These are phyloP conservation scores for Drosophila subobscura DNA, from an alignment of 1,140 invertebrate genomes.

Conservation along the genomic window DNA sequence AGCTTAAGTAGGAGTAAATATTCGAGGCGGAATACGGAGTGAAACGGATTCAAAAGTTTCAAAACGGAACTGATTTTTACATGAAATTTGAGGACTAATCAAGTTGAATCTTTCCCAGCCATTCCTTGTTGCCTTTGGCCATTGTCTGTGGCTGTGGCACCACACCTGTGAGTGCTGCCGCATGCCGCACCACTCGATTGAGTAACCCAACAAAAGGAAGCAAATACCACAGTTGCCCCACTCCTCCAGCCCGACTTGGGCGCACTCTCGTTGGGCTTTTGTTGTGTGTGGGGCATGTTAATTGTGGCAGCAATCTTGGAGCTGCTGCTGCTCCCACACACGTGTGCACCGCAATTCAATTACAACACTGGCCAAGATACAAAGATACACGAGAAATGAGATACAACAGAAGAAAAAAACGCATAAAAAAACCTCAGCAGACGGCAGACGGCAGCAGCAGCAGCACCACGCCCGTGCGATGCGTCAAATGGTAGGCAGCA, in stretches of 20 bases:
- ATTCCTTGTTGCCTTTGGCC: too few species aligned
- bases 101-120: too few species aligned
- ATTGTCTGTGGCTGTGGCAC: too few species aligned
- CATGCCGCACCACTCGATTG: too few species aligned
- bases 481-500: slow-evolving; percentile 19
- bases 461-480: slow-evolving; percentile 48
- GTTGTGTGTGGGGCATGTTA: slow-evolving; percentile 34
- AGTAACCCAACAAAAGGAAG: too few species aligned
- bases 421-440: slow-evolving; percentile 34
- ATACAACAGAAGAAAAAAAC: not conserved
- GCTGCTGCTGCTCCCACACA: slow-evolving; percentile 39
- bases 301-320: slow-evolving; percentile 29
- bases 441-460: not conserved
- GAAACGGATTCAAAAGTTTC: too few species aligned
- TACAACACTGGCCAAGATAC: slow-evolving; percentile 42
- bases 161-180: too few species aligned
- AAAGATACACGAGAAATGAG: slow-evolving; percentile 3
- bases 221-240: too few species aligned
- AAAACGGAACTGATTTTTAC: too few species aligned
- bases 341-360: slow-evolving; percentile 49
- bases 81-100: too few species aligned
- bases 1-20: not conserved
- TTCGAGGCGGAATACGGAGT: not conserved
- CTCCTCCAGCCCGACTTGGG: too few species aligned
- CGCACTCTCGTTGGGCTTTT: slow-evolving; percentile 27